Evolutionary conservation across 1,140 invertebrate genomes (phyloP), one percentile per base, ranked within the genome.

Genomic region (Pseudomyrmex concolor): DNA sequence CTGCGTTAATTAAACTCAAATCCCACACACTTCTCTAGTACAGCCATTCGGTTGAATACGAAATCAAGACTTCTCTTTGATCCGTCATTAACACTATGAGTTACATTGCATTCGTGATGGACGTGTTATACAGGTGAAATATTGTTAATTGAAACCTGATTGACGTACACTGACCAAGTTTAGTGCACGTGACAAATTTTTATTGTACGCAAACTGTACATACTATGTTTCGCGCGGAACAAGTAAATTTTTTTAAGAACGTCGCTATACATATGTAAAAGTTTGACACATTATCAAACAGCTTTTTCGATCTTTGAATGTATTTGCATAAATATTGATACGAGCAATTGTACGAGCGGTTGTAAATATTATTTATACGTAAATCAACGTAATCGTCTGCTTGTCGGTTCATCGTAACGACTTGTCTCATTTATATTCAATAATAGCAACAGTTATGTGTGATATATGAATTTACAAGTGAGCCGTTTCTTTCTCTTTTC

Each of bases 1-100:
- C 64, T 74, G 15, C n/a, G 63, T 63, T 84, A 86, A 86, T 86
- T 84, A 86, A 73, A 81, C 17, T 22, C 19, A 57, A 62, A 57
- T 70, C 57, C 50, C 63, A 5, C 81, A 66, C 45, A 17, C 15
- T 48, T 50, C 51, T 51, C 45, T 15, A 57, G 17, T n/a, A 45
- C 25, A 50, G 25, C n/a, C 13, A 22, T 62, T n/a, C n/a, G 2
- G 2, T 57, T 22, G 25, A 60, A 17, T 63, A 67, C 2, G 15
- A 55, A 85, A 12, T 59, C 51, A 10, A 57, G 59, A 7, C 54
- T 55, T 51, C 60, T 83, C 70, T 77, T 62, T 63, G 50, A 10
- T 50, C 15, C 2, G 57, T 15, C 55, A 77, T 77, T 83, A 85
- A 72, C 64, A 34, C 15, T 55, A 1, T 13, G 5, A 48, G 2